These are phyloP conservation scores for Hypomecis atomaria DNA, from an alignment of 2,888 invertebrate species.

Conservation along the genomic window DNA sequence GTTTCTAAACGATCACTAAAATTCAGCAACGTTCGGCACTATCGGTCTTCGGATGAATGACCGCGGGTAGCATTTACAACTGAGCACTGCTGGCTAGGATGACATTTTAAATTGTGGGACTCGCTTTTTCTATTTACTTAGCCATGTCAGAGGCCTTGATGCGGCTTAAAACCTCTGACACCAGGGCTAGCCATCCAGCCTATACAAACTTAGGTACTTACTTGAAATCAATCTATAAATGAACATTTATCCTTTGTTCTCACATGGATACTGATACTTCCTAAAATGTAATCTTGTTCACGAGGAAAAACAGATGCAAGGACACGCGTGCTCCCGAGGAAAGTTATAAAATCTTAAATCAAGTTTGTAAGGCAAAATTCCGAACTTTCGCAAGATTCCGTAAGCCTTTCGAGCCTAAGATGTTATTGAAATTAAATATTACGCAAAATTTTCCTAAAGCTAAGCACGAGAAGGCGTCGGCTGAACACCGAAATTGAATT, in stretches of 20 bases:
- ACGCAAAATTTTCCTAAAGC: conserved; percentile 68
- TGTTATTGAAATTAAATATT: conserved; percentile 72
- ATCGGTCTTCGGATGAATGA: too few relatives aligned
- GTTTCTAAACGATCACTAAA: too few relatives aligned
- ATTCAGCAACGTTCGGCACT: too few relatives aligned
- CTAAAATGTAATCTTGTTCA: conserved; percentile 35
- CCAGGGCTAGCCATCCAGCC: too few relatives aligned
- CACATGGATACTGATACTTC: conserved; percentile 15
- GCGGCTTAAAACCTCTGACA: too few relatives aligned
- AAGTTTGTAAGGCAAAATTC: conserved; percentile 53
- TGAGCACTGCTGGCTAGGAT: too few relatives aligned
- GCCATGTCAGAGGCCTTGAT: too few relatives aligned
- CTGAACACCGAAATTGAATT: conserved; percentile 74
- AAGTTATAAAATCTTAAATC: conserved; percentile 52
- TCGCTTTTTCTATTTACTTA: too few relatives aligned
- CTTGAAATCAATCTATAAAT: too few relatives aligned
- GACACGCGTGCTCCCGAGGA: conserved; percentile 41
- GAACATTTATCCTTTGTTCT: neutral
- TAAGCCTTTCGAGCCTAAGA: conserved; percentile 62
- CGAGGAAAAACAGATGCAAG: conserved; percentile 39
- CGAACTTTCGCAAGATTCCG: conserved; percentile 55
- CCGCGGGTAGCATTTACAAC: too few relatives aligned
- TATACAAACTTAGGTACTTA: too few relatives aligned
- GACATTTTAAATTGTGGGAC: too few relatives aligned
- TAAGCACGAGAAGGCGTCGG: conserved; percentile 63